Conservation (phyloP, 2,888 invertebrate species). For the Nymphalis polychloros region DNA sequence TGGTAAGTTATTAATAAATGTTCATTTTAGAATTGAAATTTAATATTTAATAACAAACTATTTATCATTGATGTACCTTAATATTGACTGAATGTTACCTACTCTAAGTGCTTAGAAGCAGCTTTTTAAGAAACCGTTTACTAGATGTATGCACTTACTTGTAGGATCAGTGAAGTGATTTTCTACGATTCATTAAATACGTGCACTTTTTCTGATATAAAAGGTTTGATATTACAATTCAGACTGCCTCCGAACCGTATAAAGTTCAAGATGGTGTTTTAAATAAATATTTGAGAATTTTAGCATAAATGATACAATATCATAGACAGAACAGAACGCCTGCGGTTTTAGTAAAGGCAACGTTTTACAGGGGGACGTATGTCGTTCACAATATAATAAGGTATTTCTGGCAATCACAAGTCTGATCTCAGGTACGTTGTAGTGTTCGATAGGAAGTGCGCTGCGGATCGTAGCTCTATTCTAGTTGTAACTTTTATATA, state of each 20-base stretch:
- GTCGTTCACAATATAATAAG: slow-evolving; percentile 34
- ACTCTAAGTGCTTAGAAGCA: slow-evolving; percentile 37
- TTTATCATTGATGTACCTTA: slow-evolving; percentile 33
- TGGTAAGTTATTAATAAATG: slow-evolving; percentile 13
- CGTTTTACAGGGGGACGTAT: slow-evolving; percentile 41
- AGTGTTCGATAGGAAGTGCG: slow-evolving; percentile 40
- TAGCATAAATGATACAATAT: background rate
- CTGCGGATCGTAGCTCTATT: slow-evolving; percentile 49
- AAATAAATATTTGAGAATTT: background rate
- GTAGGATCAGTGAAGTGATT: slow-evolving; percentile 17
- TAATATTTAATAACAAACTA: slow-evolving; percentile 13
- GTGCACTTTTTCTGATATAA: slow-evolving; percentile 27
- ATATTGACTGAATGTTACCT: slow-evolving; percentile 45
- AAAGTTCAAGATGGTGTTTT: background rate
- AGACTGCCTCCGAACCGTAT: slow-evolving; percentile 2
- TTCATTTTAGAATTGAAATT: slow-evolving; percentile 17
- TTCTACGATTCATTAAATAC: slow-evolving; percentile 23
- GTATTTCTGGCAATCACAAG: slow-evolving; percentile 32
- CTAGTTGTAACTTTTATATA: slow-evolving; percentile 71
- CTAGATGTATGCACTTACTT: slow-evolving; percentile 22
- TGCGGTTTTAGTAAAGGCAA: slow-evolving; percentile 32
- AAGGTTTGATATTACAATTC: slow-evolving; percentile 5
- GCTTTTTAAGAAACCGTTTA: slow-evolving; percentile 37
- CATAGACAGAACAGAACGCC: slow-evolving; percentile 32
- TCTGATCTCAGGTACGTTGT: slow-evolving; percentile 38